These are phyloP conservation scores for Gryon sp. DNA, from an alignment of 1,140 invertebrate species.

Conservation along the genomic window DNA sequence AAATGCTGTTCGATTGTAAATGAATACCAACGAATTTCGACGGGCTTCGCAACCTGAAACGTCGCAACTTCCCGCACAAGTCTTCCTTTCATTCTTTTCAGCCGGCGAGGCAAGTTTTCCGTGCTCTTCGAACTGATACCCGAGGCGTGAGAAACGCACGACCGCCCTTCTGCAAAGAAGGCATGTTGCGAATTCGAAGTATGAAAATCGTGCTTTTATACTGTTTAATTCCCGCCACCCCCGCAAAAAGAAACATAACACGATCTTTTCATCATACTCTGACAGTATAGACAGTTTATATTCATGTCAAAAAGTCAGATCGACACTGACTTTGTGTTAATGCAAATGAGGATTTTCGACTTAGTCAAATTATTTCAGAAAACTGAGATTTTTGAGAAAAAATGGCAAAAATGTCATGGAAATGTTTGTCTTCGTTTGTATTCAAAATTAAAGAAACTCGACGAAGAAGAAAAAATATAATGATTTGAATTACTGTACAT, in stretches of 20 bases:
- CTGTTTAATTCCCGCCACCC: constrained; percentile 40
- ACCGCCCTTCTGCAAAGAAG: constrained; percentile 43
- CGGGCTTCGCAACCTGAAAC: neutral
- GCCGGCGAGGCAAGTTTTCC: constrained; percentile 45
- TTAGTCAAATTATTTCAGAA: no score
- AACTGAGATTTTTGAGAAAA: no score
- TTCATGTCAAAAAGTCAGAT: no score
- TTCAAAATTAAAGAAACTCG: no score
- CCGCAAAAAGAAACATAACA: constrained; percentile 42
- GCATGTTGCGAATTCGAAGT: constrained; percentile 50
- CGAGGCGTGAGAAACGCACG: constrained; percentile 63
- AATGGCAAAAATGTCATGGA: no score
- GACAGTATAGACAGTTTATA: no score
- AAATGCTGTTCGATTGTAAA: no score
- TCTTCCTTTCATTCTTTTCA: constrained; percentile 57
- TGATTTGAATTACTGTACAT: no score
- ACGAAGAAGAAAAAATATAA: no score
- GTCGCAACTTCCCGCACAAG: constrained; percentile 28
- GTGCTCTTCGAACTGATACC: constrained; percentile 31
- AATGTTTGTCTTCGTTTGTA: no score
- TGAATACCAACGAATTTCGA: constrained; percentile 1
- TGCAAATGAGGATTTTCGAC: no score
- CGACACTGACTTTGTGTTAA: no score
- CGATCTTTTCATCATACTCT: constrained; percentile 41
- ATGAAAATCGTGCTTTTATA: constrained; percentile 49